Percentiles rank a stretch among this genome's conserved stretches.
Evolutionary conservation across 1,140 invertebrate genomes (phyloP).

Genomic region (Cyphomyrmex costatus): DNA sequence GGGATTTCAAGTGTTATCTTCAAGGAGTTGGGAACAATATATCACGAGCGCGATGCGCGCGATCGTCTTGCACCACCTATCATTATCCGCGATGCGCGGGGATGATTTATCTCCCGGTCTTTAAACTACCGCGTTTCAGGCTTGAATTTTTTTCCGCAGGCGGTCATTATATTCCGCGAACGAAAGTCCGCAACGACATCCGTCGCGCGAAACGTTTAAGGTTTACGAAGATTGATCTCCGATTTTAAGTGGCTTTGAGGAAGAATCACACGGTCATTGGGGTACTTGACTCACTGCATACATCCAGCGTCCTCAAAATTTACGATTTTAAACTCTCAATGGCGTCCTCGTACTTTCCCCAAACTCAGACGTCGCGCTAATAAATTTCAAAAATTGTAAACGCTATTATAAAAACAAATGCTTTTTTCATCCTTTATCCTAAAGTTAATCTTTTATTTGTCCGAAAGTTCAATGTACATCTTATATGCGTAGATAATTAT

Average conservation of each 20-base stretch:
- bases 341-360: background rate
- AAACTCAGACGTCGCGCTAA: background rate
- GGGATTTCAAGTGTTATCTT: constrained; percentile 74
- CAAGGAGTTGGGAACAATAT: constrained; percentile 71
- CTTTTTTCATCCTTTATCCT: background rate
- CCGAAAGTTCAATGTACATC: background rate
- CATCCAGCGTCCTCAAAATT: background rate
- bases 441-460: background rate
- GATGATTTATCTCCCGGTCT: constrained; percentile 78
- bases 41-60: constrained; percentile 71
- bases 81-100: constrained; percentile 79
- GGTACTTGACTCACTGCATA: background rate
- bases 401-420: background rate
- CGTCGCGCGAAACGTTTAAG: constrained; percentile 55
- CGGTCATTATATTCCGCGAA: constrained; percentile 50
- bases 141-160: constrained; percentile 44
- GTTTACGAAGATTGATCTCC: constrained; percentile 54
- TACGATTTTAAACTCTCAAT: background rate
- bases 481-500: constrained; percentile 12
- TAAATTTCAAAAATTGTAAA: background rate
- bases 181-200: constrained; percentile 38
- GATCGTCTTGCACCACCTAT: constrained; percentile 74
- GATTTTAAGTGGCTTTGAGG: constrained; percentile 25
- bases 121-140: constrained; percentile 68
- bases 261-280: constrained; percentile 3